Evolutionary conservation across 2,888 invertebrate genomes (phyloP), one percentile per base, ranked within the genome.

Genomic region (Blastobasis lacticolella): DNA sequence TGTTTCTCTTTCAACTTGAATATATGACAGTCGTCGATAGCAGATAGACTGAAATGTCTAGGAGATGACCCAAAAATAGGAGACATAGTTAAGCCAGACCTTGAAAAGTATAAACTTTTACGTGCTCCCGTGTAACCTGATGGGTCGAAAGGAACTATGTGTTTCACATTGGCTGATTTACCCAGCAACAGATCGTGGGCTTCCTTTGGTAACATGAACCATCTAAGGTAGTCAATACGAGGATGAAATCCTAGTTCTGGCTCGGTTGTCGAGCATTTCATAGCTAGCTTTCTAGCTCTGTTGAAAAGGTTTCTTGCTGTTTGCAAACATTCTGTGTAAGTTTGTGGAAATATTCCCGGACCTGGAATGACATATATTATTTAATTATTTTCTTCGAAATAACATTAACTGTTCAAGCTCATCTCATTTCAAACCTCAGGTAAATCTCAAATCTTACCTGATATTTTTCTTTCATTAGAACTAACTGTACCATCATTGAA

Each of bases 141-240:
- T 0, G 94, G 94, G 71, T 93, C 92, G 69, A 94, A 94, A 53
- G 94, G 94, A 59, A 94, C 92, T 59, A 91, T 90, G 54, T 94
- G 93, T 78, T 94, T 94, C 6, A 94, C 94, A 67, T 93, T 94
- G 52, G 91, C 92, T 44, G 93, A 93, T 64, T 92, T 91, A 23
- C 94, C 94, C 1, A 94, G 84, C 1, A 94, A 79, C 41, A 94
- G 88, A 60, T 93, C 92, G 67, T 94, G 93, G 0, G 96, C 96
- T 85, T 97, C 97, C 69, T 94, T 93, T 0, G 96, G 96, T 49
- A 97, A 78, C 90, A 97, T 92, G 79, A 96, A 97, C 97, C 97
- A 97, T 56, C 96, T 90, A 9, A 96, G 82, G 50, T 90, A 89
- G 59, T 93, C 92, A 45, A 93, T 91, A 46, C 92, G 88, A 9